Percentiles rank a stretch among this genome's conserved stretches.
Evolutionary conservation across 2,797 vertebrate genomes (phyloP).

Genomic region (Peromyscus attwateri): DNA sequence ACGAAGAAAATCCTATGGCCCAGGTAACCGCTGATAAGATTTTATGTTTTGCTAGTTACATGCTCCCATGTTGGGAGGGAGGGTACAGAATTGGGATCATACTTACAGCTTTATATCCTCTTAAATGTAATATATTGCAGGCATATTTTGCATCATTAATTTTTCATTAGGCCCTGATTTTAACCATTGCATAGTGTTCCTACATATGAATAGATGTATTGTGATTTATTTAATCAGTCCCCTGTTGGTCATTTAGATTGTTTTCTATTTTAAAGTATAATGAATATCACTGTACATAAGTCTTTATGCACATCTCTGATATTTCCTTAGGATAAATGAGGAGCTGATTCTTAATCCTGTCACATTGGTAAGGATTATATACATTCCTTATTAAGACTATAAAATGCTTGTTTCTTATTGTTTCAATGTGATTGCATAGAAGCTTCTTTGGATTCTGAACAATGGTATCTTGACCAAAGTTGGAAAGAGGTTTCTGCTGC

Average conservation of each 20-base stretch:
- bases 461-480: slow-evolving; percentile 70
- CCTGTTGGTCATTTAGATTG: slow-evolving; percentile 85
- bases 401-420: slow-evolving; percentile 85
- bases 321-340: slow-evolving; percentile 87
- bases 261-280: slow-evolving; percentile 86
- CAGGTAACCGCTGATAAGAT: slow-evolving; percentile 79
- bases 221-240: slow-evolving; percentile 82
- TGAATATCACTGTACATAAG: slow-evolving; percentile 86
- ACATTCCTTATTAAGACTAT: slow-evolving; percentile 86
- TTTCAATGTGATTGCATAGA: slow-evolving; percentile 84
- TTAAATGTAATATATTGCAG: slow-evolving; percentile 78
- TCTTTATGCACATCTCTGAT: slow-evolving; percentile 86
- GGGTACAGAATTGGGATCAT: slow-evolving; percentile 74
- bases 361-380: slow-evolving; percentile 86
- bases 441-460: slow-evolving; percentile 81
- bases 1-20: slow-evolving; percentile 78
- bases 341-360: slow-evolving; percentile 86
- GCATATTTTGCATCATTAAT: slow-evolving; percentile 80
- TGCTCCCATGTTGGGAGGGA: slow-evolving; percentile 77
- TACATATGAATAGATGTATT: slow-evolving; percentile 84
- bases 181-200: slow-evolving; percentile 82
- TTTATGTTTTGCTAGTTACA: slow-evolving; percentile 77
- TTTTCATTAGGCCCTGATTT: slow-evolving; percentile 83
- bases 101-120: slow-evolving; percentile 74
- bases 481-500: slow-evolving; percentile 75